phyloP scores from a whole-genome alignment of 1,140 invertebrate genomes.

The Leptonema lineaticorne region DNA sequence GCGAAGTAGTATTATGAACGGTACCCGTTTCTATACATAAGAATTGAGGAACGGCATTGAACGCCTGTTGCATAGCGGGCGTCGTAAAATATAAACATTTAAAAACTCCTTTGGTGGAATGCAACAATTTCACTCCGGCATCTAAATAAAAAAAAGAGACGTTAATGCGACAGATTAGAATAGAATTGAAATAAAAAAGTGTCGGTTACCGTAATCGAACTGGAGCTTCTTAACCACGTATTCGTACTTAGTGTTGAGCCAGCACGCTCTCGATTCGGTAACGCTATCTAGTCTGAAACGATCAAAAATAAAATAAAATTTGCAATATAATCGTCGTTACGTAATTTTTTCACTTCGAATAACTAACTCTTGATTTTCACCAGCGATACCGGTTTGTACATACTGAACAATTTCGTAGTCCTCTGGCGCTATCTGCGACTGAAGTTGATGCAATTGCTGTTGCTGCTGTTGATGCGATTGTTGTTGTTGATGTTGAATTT shows the following conservation, averaged over 20 bases:
- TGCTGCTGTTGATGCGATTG: constrained; percentile 28
- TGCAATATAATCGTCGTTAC: no score
- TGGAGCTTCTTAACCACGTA: constrained; percentile 54
- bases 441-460: constrained; percentile 22
- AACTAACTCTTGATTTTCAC: constrained; percentile 32
- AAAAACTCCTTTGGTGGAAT: constrained; percentile 50
- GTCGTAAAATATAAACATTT: constrained; percentile 55
- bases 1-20: background rate
- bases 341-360: no score
- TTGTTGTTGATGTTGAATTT: constrained; percentile 25
- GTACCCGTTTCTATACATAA: constrained; percentile 54
- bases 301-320: background rate
- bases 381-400: constrained; percentile 23
- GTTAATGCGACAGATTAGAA: background rate
- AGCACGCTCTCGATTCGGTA: constrained; percentile 47
- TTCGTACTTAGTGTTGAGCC: constrained; percentile 55
- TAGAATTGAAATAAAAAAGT: constrained; percentile 7
- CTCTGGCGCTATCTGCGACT: constrained; percentile 5
- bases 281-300: constrained; percentile 34
- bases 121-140: constrained; percentile 53
- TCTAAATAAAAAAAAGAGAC: constrained; percentile 43
- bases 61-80: constrained; percentile 54
- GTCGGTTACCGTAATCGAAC: constrained; percentile 54
- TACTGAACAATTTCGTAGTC: constrained; percentile 40
- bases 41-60: constrained; percentile 55